Conservation (phyloP, 2,113 vertebrate genomes). For the Stictonetta naevosa region DNA sequence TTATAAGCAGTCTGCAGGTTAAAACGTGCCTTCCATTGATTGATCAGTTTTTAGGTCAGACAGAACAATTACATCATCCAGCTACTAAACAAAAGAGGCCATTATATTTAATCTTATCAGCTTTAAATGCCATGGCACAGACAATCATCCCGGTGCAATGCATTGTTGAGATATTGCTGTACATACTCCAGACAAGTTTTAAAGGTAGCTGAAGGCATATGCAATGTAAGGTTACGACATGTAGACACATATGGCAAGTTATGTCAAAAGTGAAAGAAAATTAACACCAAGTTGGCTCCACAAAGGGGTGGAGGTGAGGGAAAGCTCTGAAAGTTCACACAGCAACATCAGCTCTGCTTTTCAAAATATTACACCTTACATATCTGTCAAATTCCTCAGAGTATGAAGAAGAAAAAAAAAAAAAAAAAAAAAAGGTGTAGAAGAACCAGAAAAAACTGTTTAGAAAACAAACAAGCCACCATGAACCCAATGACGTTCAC, state of each 20-base stretch:
- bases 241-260: neutral
- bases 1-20: neutral
- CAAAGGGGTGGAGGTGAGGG: neutral
- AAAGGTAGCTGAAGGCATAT: neutral
- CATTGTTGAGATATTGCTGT: neutral
- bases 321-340: neutral
- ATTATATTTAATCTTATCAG: neutral
- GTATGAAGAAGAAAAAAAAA: neutral
- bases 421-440: too few species aligned
- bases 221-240: neutral
- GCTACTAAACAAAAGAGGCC: neutral
- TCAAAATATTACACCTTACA: neutral
- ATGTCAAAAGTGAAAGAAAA: neutral
- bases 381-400: neutral
- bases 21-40: neutral
- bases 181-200: neutral
- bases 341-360: neutral
- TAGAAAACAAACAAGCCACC: neutral
- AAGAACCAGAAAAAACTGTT: neutral
- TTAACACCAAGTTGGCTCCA: neutral
- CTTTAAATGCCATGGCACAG: neutral
- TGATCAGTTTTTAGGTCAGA: constrained; percentile 20
- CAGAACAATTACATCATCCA: neutral
- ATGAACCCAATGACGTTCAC: neutral
- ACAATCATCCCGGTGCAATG: neutral